These are phyloP conservation scores for Pelecanus crispus DNA, from an alignment of 2,113 vertebrate species.

Conservation along the genomic window DNA sequence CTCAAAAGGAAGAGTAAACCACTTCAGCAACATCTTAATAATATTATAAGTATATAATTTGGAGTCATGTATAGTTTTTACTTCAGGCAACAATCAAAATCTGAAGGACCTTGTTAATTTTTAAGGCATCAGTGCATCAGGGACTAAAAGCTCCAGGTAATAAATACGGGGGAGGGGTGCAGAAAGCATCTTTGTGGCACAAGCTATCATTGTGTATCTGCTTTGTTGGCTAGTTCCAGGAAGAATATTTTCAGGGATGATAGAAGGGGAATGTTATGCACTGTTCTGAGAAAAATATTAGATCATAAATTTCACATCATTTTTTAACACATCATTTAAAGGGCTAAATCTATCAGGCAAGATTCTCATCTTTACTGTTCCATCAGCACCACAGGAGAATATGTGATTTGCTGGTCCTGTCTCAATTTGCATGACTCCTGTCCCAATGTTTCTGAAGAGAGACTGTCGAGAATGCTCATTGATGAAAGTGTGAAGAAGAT, in stretches of 20 bases:
- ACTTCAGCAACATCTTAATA: conserved; percentile 23
- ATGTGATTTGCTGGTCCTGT: conserved; percentile 90
- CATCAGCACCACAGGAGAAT: conserved; percentile 97
- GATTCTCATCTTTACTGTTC: conserved; percentile 96
- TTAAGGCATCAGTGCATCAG: conserved; percentile 82
- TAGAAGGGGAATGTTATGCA: not conserved
- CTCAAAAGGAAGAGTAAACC: conserved; percentile 10
- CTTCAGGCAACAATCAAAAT: conserved; percentile 64
- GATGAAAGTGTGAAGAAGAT: conserved; percentile 85
- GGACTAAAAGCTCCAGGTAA: conserved; percentile 63
- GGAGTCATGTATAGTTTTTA: conserved; percentile 45
- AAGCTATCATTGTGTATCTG: conserved; percentile 40
- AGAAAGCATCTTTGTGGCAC: conserved; percentile 34
- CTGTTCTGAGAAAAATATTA: conserved; percentile 58
- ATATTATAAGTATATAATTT: conserved; percentile 5
- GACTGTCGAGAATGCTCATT: conserved; percentile 95
- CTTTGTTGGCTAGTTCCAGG: conserved; percentile 48
- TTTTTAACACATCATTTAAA: conserved; percentile 80
- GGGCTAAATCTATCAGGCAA: conserved; percentile 87
- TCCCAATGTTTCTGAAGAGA: conserved; percentile 96
- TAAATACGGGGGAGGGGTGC: not conserved
- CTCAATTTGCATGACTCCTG: conserved; percentile 97
- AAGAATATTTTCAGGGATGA: conserved; percentile 23
- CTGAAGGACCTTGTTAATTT: conserved; percentile 65
- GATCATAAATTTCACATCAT: conserved; percentile 87